Evolutionary conservation across 1,140 invertebrate genomes (phyloP).

Genomic region (Nasonia giraulti): DNA sequence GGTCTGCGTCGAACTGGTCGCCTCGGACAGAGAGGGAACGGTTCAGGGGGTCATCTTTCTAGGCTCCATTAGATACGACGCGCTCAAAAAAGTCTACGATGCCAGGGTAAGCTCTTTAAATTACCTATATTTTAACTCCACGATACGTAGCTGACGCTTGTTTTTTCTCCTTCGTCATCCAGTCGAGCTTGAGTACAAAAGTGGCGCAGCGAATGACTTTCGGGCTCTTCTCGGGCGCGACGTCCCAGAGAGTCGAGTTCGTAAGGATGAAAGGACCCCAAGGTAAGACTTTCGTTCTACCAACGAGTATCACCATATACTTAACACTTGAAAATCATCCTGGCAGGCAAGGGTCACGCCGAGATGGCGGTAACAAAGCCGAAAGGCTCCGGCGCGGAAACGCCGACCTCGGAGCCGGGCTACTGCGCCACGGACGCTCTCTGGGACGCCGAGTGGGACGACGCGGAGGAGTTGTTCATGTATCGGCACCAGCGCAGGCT

Average conservation of each 20-base stretch:
- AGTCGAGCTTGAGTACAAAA: slow-evolving; percentile 95
- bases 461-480: slow-evolving; percentile 88
- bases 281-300: slow-evolving; percentile 66
- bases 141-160: too few species aligned
- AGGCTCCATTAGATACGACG: slow-evolving; percentile 97
- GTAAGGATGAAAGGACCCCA: slow-evolving; percentile 97
- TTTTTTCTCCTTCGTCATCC: slow-evolving; percentile 63
- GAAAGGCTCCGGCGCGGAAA: slow-evolving; percentile 93
- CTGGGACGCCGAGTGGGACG: slow-evolving; percentile 91
- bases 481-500: slow-evolving; percentile 88
- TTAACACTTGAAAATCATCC: not conserved
- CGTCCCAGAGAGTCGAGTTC: slow-evolving; percentile 94
- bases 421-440: slow-evolving; percentile 85
- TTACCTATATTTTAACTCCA: too few species aligned
- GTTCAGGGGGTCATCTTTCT: slow-evolving; percentile 96
- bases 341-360: slow-evolving; percentile 90
- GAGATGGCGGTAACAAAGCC: slow-evolving; percentile 98
- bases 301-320: too few species aligned
- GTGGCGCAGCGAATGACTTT: slow-evolving; percentile 97
- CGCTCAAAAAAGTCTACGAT: slow-evolving; percentile 97
- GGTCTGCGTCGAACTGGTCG: slow-evolving; percentile 98
- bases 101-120: slow-evolving; percentile 83
- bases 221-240: slow-evolving; percentile 87
- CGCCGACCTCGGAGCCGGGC: slow-evolving; percentile 94
- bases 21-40: slow-evolving; percentile 87